These are phyloP conservation scores for Saccopteryx leptura DNA, from an alignment of 2,113 vertebrate genomes.

Conservation along the genomic window DNA sequence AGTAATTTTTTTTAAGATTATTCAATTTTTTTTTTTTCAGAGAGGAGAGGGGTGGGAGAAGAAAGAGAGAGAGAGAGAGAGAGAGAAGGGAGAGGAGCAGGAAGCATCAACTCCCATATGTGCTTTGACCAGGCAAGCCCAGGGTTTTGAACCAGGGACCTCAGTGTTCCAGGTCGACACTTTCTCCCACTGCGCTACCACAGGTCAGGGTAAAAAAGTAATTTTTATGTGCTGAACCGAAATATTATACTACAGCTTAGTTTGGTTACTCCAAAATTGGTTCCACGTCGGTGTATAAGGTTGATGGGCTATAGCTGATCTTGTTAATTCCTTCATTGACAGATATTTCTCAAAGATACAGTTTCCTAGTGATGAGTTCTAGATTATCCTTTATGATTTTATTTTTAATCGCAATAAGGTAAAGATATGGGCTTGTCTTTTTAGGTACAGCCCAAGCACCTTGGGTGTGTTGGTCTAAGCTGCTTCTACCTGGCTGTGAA, in stretches of 20 bases:
- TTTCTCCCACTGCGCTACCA: too few species aligned
- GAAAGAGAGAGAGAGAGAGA: too few species aligned
- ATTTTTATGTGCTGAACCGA: background rate
- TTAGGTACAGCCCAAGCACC: conserved; percentile 97
- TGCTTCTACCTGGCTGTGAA: conserved; percentile 98
- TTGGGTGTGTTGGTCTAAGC: conserved; percentile 96
- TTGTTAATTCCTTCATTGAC: conserved; percentile 19
- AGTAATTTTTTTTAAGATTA: too few species aligned
- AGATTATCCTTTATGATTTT: background rate
- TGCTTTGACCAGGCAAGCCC: too few species aligned
- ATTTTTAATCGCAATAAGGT: conserved; percentile 1
- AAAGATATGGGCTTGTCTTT: conserved; percentile 7
- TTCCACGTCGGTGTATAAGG: background rate
- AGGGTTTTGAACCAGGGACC: too few species aligned
- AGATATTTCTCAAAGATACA: background rate
- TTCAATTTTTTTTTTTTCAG: too few species aligned
- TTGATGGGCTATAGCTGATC: background rate
- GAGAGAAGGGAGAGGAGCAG: too few species aligned
- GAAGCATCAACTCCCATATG: too few species aligned
- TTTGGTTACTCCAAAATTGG: background rate
- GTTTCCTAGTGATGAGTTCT: conserved; percentile 20
- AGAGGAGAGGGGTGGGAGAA: too few species aligned
- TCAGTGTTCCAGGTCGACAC: too few species aligned
- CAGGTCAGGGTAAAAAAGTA: background rate
- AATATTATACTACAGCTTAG: background rate